phyloP scores from a whole-genome alignment of 2,797 vertebrate genomes.

The Trachops cirrhosus region DNA sequence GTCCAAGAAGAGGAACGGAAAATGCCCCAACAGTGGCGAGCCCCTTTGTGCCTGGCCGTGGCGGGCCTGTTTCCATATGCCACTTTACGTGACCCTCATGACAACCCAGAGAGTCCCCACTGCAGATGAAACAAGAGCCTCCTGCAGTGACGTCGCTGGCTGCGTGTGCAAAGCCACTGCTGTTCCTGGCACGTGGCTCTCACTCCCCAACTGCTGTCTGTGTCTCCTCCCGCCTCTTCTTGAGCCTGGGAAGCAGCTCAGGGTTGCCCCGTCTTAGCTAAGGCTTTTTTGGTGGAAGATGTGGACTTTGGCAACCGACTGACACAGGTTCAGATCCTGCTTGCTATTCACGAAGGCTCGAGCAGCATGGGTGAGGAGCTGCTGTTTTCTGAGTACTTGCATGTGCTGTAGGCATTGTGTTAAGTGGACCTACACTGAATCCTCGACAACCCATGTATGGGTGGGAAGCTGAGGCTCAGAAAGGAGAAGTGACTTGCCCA shows the following conservation, averaged over 20 bases:
- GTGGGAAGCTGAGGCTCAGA: neutral
- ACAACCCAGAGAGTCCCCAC: neutral
- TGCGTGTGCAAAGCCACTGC: neutral
- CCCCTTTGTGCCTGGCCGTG: neutral
- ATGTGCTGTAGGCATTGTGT: neutral
- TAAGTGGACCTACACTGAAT: neutral
- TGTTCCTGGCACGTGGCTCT: neutral
- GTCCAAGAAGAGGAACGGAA: neutral
- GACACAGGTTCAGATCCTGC: neutral
- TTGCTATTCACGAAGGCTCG: neutral
- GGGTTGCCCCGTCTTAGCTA: neutral
- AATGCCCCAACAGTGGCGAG: neutral
- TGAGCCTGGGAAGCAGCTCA: neutral
- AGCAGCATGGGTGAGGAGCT: neutral
- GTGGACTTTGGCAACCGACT: accelerated
- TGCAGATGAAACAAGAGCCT: neutral
- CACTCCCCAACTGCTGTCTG: neutral
- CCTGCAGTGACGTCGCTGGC: neutral
- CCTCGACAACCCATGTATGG: neutral
- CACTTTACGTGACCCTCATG: accelerated
- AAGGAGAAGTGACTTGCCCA: neutral
- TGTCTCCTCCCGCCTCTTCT: neutral
- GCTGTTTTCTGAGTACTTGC: neutral
- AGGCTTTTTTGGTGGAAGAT: neutral
- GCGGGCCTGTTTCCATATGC: neutral